Base-by-base conservation (phyloP, 1,140 invertebrate species). In the Pseudachorutes palmiensis region DNA sequence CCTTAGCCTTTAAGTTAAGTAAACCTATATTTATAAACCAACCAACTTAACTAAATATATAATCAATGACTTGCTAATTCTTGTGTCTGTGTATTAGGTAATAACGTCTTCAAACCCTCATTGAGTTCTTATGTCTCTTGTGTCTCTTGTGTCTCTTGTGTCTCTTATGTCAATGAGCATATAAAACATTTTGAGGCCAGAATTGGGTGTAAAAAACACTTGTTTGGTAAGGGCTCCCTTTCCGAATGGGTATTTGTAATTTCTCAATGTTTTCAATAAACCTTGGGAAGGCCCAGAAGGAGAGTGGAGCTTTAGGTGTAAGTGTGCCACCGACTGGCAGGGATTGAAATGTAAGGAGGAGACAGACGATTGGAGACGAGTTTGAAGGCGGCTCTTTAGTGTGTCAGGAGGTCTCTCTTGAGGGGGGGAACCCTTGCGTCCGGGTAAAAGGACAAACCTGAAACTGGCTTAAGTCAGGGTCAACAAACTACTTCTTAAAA, bases 401-500 rank as follows among this genome's bases (percentile, higher is more conserved):
- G 72, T 71, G 72, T 73, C 72, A 73, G 67, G 72, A 67, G 72
- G 72, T 73, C 69, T 65, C 67, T 62, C 48, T 60, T 66, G 31
- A 64, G 31, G 66, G 69, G 67, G 66, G 61, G 49, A 36, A 59
- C 68, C 64, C 63, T 64, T 71, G 72, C 66, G 72, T 73, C 72
- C 72, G 72, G 72, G 72, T 73, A 71, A 71, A 71, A 67, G 69
- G 67, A 62, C 64, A 71, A 67, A 68, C 70, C 67, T 71, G 68
- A 69, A 55, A 14, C 51, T 24, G 12, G 14, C 5, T 22, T 70
- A 64, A 69, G 48, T 24, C 57, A 71, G 68, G 70, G 72, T 73
- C 72, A 73, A 71, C 64, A 70, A 73, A 70, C 72, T 68, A 70
- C 72, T 72, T 73, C 68, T 73, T 71, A 73, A 73, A 73, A 73